Evolutionary conservation across 2,113 vertebrate species (phyloP).

Genomic region (Antidorcas marsupialis): DNA sequence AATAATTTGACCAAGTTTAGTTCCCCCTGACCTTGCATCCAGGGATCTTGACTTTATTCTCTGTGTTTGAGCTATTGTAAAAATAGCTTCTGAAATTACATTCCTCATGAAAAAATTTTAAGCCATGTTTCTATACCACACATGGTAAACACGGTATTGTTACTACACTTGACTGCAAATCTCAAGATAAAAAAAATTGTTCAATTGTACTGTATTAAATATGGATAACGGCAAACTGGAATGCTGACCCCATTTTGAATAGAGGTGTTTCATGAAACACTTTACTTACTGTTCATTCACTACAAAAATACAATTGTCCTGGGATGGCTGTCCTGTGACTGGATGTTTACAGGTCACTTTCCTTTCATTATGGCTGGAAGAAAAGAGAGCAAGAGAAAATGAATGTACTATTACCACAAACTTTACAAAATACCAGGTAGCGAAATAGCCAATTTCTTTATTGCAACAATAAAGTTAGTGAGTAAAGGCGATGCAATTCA

Average conservation of each 20-base stretch:
- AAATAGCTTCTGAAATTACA: slow-evolving; percentile 22
- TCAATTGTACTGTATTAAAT: neutral
- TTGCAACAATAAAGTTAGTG: neutral
- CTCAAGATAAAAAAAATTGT: neutral
- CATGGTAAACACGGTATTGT: neutral
- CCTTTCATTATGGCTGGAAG: slow-evolving; percentile 94
- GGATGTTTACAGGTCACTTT: slow-evolving; percentile 99
- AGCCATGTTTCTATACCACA: neutral
- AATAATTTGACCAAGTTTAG: neutral
- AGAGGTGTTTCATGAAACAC: neutral
- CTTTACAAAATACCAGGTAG: neutral
- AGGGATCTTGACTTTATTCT: neutral
- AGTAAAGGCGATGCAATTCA: neutral
- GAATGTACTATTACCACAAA: neutral
- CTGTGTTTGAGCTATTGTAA: neutral
- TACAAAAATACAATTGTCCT: slow-evolving; percentile 99
- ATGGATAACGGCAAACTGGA: neutral
- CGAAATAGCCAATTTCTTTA: neutral
- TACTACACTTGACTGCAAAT: neutral
- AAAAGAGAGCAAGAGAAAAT: slow-evolving; percentile 37
- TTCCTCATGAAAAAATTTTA: neutral
- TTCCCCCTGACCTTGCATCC: neutral
- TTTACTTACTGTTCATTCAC: slow-evolving; percentile 97
- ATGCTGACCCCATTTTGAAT: neutral
- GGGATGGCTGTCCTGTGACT: slow-evolving; percentile 91